Base-by-base conservation (phyloP, 1,140 invertebrate genomes). In the Drosophila novamexicana region DNA sequence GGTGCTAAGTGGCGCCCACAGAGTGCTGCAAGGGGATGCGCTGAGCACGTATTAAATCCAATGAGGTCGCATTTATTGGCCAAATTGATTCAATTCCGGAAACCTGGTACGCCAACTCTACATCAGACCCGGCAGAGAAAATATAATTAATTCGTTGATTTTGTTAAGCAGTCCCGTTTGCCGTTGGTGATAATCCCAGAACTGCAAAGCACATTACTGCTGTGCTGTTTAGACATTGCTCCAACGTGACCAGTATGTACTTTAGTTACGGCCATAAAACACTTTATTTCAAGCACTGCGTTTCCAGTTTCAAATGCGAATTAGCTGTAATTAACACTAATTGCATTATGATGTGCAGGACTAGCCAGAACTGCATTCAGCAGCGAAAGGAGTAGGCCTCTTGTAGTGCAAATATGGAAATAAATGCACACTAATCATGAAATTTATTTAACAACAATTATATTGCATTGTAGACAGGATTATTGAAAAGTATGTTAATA, bases 21-120 rank as follows among this genome's bases (percentile, higher is more conserved):
- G 29, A 32, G 34, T n/a, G 32, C 6, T 14, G 40, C 39, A 37
- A 53, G 29, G 39, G 42, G 34, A 50, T 40, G 63, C 52, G 52
- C 58, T 45, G 64, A 75, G 67, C 75, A 82, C 80, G 80, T 82
- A 82, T 82, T 72, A 81, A 82, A 75, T 75, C 75, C 75, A 81
- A 81, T 82, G 70, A 78, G 66, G 75, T 82, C 71, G 75, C 79
- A 82, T 79, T 82, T 75, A 81, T 82, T 78, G 66, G 75, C 8
- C 42, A 78, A 78, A 81, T 80, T 81, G 79, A 81, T 82, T 81
- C 58, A 68, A 78, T 81, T 81, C 62, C 70, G 36, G 57, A 39
- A 42, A 63, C 47, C 49, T 39, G 34, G 22, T 40, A 65, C 50
- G 32, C 42, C 53, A 36, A 18, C 57, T 47, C 34, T 6, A 29